Percentiles rank a stretch among this genome's conserved stretches.
These are phyloP conservation scores for Brachyhypopomus gauderio DNA, from an alignment of 2,113 vertebrate species.

Conservation along the genomic window DNA sequence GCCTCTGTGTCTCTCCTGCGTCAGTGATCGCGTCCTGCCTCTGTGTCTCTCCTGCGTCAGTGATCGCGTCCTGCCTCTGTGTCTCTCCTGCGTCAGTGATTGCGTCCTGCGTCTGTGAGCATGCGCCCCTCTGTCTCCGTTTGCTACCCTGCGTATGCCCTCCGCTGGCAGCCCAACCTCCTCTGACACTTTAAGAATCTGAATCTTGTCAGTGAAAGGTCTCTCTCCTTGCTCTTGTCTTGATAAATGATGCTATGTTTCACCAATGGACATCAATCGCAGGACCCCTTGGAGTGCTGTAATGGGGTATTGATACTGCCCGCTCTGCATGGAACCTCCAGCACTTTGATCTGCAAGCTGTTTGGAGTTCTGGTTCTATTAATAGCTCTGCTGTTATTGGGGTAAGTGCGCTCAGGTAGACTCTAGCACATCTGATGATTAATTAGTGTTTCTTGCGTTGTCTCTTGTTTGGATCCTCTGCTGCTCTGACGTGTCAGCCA, in stretches of 20 bases:
- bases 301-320: neutral
- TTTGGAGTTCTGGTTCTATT: constrained; percentile 29
- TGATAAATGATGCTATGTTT: constrained; percentile 3
- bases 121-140: too few relatives aligned
- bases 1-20: too few relatives aligned
- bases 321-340: neutral
- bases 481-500: neutral
- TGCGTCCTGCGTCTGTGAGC: too few relatives aligned
- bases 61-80: too few relatives aligned
- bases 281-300: neutral
- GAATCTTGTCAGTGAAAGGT: neutral
- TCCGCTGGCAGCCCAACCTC: too few relatives aligned
- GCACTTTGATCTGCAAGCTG: constrained; percentile 17
- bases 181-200: too few relatives aligned
- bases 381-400: constrained; percentile 6
- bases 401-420: constrained; percentile 24
- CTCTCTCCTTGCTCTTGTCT: neutral
- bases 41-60: too few relatives aligned
- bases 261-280: neutral
- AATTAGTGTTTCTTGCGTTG: constrained; percentile 24
- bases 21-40: too few relatives aligned
- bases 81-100: too few relatives aligned
- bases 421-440: constrained; percentile 17
- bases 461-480: neutral
- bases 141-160: too few relatives aligned